Conservation (phyloP, 1,140 invertebrate species). For the Euwallacea fornicatus region DNA sequence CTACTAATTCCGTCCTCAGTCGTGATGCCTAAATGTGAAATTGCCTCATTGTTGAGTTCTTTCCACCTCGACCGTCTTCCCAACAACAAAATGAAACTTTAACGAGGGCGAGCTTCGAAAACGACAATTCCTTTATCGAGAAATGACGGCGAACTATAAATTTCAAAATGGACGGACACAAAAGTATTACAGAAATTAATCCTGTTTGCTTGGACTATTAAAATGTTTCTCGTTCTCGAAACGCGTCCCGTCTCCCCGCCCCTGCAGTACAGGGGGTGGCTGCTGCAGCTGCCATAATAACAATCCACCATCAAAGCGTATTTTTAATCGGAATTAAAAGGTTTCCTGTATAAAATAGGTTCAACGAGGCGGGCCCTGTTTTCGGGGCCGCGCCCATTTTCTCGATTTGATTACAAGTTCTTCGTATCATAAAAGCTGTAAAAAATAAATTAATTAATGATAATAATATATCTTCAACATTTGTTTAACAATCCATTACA, state of each 20-base stretch:
- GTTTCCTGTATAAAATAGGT: conserved; percentile 29
- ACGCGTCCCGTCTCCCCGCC: conserved; percentile 8
- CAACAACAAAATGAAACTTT: too few relatives aligned
- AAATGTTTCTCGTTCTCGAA: conserved; percentile 12
- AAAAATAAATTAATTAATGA: conserved; percentile 33
- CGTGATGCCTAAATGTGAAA: too few relatives aligned
- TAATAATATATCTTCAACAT: conserved; percentile 48
- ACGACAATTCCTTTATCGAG: conserved; percentile 3
- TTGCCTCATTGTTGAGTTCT: too few relatives aligned
- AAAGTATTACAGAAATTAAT: conserved; percentile 34
- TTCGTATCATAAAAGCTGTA: conserved; percentile 37
- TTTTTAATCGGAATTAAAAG: neutral
- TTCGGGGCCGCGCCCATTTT: conserved; percentile 17
- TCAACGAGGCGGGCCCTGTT: conserved; percentile 8
- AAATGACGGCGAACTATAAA: conserved; percentile 29
- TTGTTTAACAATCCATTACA: conserved; percentile 44
- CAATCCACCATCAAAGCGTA: conserved; percentile 20
- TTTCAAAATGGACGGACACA: conserved; percentile 34
- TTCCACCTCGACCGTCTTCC: too few relatives aligned
- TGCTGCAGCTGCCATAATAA: conserved; percentile 13
- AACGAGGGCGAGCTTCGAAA: neutral
- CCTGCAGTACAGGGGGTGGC: neutral
- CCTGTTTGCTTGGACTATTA: conserved; percentile 23
- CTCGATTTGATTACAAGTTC: conserved; percentile 23
- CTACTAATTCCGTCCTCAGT: too few relatives aligned